Conservation (phyloP, 2,888 invertebrate genomes). For the Mythimna albipuncta region DNA sequence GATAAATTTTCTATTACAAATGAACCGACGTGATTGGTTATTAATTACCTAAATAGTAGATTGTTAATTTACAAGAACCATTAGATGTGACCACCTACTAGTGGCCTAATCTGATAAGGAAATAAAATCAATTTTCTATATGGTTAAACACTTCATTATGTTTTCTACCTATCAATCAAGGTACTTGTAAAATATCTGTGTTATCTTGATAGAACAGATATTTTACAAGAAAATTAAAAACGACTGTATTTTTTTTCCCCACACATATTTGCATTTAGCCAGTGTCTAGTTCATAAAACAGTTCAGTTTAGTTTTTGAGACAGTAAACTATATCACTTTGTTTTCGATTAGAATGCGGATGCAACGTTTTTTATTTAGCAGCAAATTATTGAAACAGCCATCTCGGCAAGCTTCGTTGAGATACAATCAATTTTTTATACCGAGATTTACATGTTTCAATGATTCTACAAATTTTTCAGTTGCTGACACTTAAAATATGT, state of each 20-base stretch:
- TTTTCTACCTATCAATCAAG: constrained; percentile 56
- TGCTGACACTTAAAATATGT: too few species aligned
- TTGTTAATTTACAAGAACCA: constrained; percentile 24
- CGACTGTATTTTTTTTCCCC: background rate
- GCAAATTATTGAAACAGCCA: too few species aligned
- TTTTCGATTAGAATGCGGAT: too few species aligned
- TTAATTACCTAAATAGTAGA: constrained; percentile 36
- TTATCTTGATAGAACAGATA: constrained; percentile 16
- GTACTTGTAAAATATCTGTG: constrained; percentile 57
- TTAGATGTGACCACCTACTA: constrained; percentile 20
- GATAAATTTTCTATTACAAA: constrained; percentile 15
- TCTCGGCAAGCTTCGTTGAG: too few species aligned
- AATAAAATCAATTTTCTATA: constrained; percentile 71
- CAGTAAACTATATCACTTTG: too few species aligned
- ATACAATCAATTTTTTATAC: too few species aligned
- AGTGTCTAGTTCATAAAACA: too few species aligned
- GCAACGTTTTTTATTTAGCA: too few species aligned
- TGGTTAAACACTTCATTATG: constrained; percentile 56
- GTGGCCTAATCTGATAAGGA: constrained; percentile 74
- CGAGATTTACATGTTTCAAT: too few species aligned
- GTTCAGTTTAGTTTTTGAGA: too few species aligned
- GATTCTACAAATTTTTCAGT: too few species aligned
- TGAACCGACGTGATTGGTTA: constrained; percentile 33
- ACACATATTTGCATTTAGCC: too few species aligned
- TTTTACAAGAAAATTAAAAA: constrained; percentile 20